phyloP scores from a whole-genome alignment of 2,888 invertebrate species.

The Eurytoma adleriae region DNA sequence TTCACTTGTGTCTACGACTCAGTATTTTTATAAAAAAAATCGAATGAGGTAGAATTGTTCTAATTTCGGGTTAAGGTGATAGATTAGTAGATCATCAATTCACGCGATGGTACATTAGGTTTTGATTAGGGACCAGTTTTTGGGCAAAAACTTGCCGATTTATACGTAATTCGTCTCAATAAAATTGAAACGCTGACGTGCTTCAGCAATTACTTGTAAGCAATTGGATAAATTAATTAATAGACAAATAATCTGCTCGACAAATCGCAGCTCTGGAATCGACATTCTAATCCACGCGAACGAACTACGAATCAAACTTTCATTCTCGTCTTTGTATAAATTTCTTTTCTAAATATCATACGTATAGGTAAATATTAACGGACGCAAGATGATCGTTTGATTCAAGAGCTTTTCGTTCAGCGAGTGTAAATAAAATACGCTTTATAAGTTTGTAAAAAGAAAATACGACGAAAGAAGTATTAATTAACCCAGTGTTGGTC shows the following conservation, averaged over 20 bases:
- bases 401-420: constrained; percentile 3
- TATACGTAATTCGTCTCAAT: no score
- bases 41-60: no score
- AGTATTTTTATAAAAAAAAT: no score
- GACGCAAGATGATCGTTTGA: constrained; percentile 11
- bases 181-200: no score
- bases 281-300: background rate
- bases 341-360: constrained; percentile 3
- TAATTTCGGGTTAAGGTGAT: no score
- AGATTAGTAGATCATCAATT: no score
- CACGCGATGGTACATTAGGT: no score
- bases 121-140: no score
- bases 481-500: constrained; percentile 52
- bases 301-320: no score
- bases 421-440: constrained; percentile 48
- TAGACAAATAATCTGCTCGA: background rate
- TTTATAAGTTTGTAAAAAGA: constrained; percentile 35
- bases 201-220: no score
- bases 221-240: background rate
- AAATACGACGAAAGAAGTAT: constrained; percentile 16
- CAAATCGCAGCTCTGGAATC: background rate
- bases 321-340: constrained; percentile 22
- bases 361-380: constrained; percentile 24
- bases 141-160: no score
- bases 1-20: no score